Conservation (phyloP, 2,113 vertebrate genomes). For the Pontoporia blainvillei region DNA sequence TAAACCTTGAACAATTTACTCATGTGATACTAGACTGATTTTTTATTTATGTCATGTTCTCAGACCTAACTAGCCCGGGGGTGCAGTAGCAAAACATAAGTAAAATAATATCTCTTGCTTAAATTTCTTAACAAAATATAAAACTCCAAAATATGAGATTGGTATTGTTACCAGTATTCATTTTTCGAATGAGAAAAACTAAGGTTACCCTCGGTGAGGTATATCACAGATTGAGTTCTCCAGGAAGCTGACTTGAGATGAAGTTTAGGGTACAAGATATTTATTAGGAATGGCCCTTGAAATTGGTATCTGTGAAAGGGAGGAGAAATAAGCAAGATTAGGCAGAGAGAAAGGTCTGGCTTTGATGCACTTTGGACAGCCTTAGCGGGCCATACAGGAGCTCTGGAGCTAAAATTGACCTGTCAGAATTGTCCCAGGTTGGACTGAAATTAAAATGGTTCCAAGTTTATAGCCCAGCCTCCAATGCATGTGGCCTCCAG, state of each 20-base stretch:
- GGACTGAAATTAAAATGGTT: not conserved
- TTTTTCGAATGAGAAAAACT: not conserved
- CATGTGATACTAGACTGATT: not conserved
- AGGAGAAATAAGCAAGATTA: not conserved
- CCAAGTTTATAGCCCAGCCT: not conserved
- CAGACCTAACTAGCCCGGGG: not conserved
- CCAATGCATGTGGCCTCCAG: not conserved
- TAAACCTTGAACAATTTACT: not conserved
- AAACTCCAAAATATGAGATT: not conserved
- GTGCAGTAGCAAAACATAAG: not conserved
- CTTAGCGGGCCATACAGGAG: not conserved
- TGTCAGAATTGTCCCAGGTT: not conserved
- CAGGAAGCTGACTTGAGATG: not conserved
- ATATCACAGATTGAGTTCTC: not conserved
- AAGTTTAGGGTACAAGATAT: not conserved
- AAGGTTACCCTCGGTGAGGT: accelerated
- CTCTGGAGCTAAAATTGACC: not conserved
- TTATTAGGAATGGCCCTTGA: not conserved
- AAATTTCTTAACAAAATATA: not conserved
- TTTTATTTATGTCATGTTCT: not conserved
- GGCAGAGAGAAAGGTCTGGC: not conserved
- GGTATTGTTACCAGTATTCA: not conserved
- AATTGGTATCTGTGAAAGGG: not conserved
- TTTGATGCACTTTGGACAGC: not conserved
- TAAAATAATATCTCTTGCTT: not conserved